phyloP scores from a whole-genome alignment of 2,888 invertebrate genomes.

The Acanthopleura granulata region DNA sequence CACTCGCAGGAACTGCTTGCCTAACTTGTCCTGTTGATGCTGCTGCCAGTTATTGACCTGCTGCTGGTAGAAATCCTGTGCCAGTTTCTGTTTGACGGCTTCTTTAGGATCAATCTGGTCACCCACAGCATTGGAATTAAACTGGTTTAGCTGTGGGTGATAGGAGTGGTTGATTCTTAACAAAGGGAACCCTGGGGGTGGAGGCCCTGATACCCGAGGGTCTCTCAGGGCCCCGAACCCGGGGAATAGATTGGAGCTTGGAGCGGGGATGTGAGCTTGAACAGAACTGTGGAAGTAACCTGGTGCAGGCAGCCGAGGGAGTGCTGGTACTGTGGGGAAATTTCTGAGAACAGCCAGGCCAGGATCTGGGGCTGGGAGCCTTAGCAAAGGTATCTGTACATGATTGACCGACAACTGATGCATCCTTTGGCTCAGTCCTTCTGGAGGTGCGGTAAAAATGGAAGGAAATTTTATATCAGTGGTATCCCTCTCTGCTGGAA shows the following conservation, averaged over 20 bases:
- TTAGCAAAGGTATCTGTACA: not conserved
- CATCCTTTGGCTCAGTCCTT: not conserved
- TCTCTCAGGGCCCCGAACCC: not conserved
- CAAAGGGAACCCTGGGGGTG: not conserved
- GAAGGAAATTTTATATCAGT: not conserved
- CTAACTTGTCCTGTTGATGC: not conserved
- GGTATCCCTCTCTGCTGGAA: slow-evolving; percentile 47
- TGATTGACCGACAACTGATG: not conserved
- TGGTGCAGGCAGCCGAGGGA: not conserved
- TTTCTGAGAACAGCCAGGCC: not conserved
- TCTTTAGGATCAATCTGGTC: not conserved
- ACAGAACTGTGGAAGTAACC: not conserved
- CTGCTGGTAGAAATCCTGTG: not conserved
- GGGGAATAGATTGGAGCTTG: not conserved
- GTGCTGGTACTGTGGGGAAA: not conserved
- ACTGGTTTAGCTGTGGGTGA: not conserved
- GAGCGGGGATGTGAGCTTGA: not conserved
- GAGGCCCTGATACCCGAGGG: not conserved
- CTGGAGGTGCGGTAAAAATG: not conserved
- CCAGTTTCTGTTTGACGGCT: not conserved
- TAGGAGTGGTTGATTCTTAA: not conserved
- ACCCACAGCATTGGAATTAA: not conserved
- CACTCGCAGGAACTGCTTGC: not conserved
- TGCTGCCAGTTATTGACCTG: not conserved
- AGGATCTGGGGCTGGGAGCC: not conserved